phyloP scores from a whole-genome alignment of 2,888 invertebrate species.

The Athrips mouffetella region DNA sequence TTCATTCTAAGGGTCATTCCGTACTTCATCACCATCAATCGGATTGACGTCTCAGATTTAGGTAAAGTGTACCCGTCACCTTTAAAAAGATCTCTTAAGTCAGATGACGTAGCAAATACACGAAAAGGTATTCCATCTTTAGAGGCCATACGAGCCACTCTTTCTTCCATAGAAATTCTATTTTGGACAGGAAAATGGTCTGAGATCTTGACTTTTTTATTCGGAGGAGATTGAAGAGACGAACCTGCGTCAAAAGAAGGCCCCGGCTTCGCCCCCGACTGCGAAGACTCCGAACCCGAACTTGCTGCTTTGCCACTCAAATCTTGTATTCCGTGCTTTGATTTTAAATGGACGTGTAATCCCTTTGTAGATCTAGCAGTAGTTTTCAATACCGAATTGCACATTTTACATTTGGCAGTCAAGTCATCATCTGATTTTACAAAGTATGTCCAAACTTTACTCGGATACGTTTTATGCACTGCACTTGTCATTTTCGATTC shows the following conservation, averaged over 20 bases:
- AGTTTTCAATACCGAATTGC: background rate
- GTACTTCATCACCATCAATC: constrained; percentile 24
- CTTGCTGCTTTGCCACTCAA: no score
- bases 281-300: background rate
- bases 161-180: constrained; percentile 16
- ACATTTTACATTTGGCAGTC: background rate
- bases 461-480: no score
- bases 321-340: background rate
- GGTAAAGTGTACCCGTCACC: constrained; percentile 13
- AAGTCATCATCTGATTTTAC: no score
- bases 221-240: no score
- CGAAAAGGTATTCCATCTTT: constrained; percentile 26
- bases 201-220: background rate
- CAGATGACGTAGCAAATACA: constrained; percentile 21
- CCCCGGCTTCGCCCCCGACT: background rate
- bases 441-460: background rate
- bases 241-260: background rate
- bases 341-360: constrained; percentile 1
- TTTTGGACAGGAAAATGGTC: constrained; percentile 1
- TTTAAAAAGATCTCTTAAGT: constrained; percentile 17
- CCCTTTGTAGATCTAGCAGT: constrained; percentile 1
- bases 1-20: constrained; percentile 22
- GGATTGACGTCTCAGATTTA: constrained; percentile 19
- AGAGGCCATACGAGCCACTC: constrained; percentile 21
- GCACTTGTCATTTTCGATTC: no score